These are phyloP conservation scores for Andrena bucephala DNA, from an alignment of 2,888 invertebrate species.

Conservation along the genomic window DNA sequence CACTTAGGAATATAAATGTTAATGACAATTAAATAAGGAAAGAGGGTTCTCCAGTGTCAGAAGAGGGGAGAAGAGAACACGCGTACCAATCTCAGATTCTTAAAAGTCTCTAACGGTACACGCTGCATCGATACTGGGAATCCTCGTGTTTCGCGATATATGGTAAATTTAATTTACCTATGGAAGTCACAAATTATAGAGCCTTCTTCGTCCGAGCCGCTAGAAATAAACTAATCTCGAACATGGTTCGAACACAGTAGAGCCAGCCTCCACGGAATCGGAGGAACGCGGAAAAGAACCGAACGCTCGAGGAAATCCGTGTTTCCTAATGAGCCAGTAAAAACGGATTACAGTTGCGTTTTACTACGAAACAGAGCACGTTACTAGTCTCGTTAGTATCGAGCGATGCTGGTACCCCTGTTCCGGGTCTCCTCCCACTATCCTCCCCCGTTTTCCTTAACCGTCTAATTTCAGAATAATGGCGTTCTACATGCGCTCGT, in stretches of 20 bases:
- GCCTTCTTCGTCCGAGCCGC: neutral
- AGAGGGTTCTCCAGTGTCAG: neutral
- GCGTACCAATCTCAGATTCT: neutral
- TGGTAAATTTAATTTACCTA: neutral
- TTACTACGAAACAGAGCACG: constrained; percentile 36
- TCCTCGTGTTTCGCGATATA: neutral
- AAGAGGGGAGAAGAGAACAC: neutral
- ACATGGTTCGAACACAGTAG: neutral
- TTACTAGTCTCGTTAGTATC: constrained; percentile 46
- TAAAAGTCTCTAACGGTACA: neutral
- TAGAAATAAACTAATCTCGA: constrained; percentile 9
- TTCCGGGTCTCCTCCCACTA: constrained; percentile 5
- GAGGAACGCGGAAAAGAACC: constrained; percentile 15
- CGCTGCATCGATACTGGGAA: neutral
- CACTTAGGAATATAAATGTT: no score
- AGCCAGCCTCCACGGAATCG: neutral
- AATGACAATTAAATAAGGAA: neutral
- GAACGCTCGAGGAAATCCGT: constrained; percentile 9
- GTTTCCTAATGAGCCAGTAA: constrained; percentile 28
- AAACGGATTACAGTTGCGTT: constrained; percentile 42
- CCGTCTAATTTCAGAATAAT: constrained; percentile 64
- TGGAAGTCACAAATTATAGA: neutral
- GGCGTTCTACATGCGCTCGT: constrained; percentile 64
- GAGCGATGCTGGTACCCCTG: constrained; percentile 7
- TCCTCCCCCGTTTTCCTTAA: constrained; percentile 16